These are phyloP conservation scores for Galeopsomyia nigrocyanea DNA, from an alignment of 2,888 invertebrate genomes.

Conservation along the genomic window DNA sequence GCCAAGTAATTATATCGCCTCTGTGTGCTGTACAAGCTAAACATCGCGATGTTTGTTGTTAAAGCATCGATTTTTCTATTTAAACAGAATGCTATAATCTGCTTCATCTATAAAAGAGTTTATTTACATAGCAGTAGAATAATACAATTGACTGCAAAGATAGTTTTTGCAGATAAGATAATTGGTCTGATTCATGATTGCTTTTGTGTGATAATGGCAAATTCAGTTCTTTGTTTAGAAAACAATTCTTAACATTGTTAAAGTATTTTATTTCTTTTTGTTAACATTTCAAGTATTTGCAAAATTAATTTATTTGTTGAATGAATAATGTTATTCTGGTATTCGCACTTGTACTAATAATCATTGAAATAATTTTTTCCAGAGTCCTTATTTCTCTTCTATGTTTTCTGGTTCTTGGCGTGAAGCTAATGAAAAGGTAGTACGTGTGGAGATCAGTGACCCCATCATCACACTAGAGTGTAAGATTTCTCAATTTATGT, in stretches of 20 bases:
- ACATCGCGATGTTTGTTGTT: slow-evolving; percentile 1
- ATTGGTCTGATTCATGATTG: too few species aligned
- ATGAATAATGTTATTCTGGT: too few species aligned
- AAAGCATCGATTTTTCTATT: slow-evolving; percentile 8
- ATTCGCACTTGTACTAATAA: not conserved
- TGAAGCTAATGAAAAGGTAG: slow-evolving; percentile 77
- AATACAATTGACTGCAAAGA: too few species aligned
- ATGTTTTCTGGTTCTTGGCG: slow-evolving; percentile 87
- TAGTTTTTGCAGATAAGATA: too few species aligned
- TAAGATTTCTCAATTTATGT: slow-evolving; percentile 62
- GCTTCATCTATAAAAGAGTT: too few species aligned
- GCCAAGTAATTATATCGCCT: slow-evolving; percentile 70
- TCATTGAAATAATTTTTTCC: slow-evolving; percentile 52
- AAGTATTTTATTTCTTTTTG: too few species aligned
- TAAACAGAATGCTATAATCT: not conserved
- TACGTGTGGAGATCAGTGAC: slow-evolving; percentile 80
- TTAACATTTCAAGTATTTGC: too few species aligned
- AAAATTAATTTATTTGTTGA: too few species aligned
- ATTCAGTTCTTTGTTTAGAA: too few species aligned
- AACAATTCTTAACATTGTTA: too few species aligned
- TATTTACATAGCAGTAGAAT: too few species aligned
- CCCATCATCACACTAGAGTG: slow-evolving; percentile 78
- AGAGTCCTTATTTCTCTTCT: slow-evolving; percentile 83
- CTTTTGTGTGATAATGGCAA: too few species aligned
- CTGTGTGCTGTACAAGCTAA: not conserved